Conservation (phyloP, 92 coral and sea anemone genomes). For the Zoanthus solanderi region DNA sequence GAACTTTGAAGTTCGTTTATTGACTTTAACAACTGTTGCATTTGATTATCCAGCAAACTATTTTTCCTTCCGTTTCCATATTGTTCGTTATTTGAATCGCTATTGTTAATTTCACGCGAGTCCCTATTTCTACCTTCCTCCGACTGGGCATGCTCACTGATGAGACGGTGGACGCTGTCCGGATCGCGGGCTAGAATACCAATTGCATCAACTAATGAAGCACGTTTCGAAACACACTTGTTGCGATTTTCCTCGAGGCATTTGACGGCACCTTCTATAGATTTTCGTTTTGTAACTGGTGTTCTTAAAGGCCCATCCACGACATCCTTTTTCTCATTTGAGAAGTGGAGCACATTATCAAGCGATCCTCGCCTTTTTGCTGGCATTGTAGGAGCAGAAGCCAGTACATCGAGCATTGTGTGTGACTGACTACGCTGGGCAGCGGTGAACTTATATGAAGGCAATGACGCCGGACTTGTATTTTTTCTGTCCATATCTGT, state of each 20-base stretch:
- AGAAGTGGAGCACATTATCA: slow-evolving; percentile 18
- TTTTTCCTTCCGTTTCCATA: not conserved
- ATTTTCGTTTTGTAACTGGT: slow-evolving; percentile 21
- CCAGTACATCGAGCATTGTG: slow-evolving; percentile 11
- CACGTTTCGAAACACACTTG: slow-evolving; percentile 14
- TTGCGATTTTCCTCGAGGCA: slow-evolving; percentile 37
- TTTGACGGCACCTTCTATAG: slow-evolving; percentile 34
- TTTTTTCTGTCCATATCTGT: not conserved
- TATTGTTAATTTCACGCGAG: slow-evolving; percentile 8
- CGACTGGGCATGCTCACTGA: slow-evolving; percentile 18
- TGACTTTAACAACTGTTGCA: slow-evolving; percentile 67
- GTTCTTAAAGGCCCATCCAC: slow-evolving; percentile 11
- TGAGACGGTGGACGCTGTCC: slow-evolving; percentile 39
- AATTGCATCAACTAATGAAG: slow-evolving; percentile 41
- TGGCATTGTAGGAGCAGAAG: not conserved
- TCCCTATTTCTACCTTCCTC: not conserved
- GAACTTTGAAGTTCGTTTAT: slow-evolving; percentile 63
- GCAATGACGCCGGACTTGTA: slow-evolving; percentile 6
- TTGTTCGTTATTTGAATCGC: not conserved
- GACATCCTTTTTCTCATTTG: slow-evolving; percentile 4
- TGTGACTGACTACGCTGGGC: slow-evolving; percentile 45
- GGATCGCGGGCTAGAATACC: slow-evolving; percentile 47
- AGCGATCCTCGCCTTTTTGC: slow-evolving; percentile 38
- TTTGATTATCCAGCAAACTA: slow-evolving; percentile 49
- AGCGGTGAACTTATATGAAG: not conserved